Base-by-base conservation (phyloP, 2,797 vertebrate genomes). In the Gadopsis bispinosus region DNA sequence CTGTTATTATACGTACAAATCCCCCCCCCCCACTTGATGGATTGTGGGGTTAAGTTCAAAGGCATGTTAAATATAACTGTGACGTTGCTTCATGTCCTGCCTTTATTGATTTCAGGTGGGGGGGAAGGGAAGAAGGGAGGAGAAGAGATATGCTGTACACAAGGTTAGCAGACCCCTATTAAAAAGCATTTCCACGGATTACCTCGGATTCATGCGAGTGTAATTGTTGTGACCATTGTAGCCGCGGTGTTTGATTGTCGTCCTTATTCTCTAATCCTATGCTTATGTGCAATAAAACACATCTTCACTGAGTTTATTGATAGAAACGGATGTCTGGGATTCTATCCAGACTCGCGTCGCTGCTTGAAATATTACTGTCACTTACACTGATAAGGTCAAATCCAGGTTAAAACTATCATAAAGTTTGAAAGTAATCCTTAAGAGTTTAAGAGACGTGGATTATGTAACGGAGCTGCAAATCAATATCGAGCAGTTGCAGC, bases 1-100 rank as follows among this genome's bases (percentile, higher is more conserved):
- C 16, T 64, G 19, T 69, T 78, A 55, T 79, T 73, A 55, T 39
- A 59, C 64, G 64, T 37, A 60, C 41, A 22, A 85, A 75, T 14
- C 70, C 73, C 20, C 6, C 48, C 56, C 16, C 20, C 26, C 29
- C 39, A 29, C 56, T 51, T 73, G 54, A 77, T 78, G 77, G 47
- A 75, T 50, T 12, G n/a, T n/a, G n/a, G n/a, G n/a, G n/a, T n/a
- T n/a, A n/a, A 20, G 67, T 83, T 87, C 80, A 88, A 80, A 77
- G 80, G 29, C 69, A 43, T 26, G 35, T 67, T 84, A 69, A 71
- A 83, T 65, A 54, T 26, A 72, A 71, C 55, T 74, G 53, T 85
- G 66, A 78, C n/a, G 4, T 33, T 22, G 64, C 69, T 62, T 43
- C 41, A 12, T 72, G 67, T 79, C 53, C 69, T 56, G n/a, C 41